Evolutionary conservation across 2,888 invertebrate species (phyloP).

Genomic region (Plemyria rubiginata): DNA sequence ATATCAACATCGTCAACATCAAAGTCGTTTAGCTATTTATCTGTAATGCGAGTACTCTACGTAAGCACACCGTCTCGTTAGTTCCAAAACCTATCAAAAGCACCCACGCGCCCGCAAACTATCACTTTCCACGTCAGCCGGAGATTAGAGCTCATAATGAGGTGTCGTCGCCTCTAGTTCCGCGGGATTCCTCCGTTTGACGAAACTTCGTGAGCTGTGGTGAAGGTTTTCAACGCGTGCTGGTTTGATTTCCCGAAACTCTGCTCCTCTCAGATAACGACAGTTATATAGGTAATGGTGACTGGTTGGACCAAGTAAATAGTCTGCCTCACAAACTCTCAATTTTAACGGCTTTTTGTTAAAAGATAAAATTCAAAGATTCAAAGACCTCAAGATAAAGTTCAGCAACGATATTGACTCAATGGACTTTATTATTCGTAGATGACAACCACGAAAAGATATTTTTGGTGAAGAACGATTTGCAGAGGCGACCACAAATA

Average conservation of each 20-base stretch:
- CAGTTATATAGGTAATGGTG: not conserved
- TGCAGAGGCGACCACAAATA: no score
- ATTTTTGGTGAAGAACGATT: no score
- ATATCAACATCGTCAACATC: no score
- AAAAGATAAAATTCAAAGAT: no score
- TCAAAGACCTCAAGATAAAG: no score
- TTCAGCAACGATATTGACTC: no score
- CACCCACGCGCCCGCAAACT: slow-evolving; percentile 16
- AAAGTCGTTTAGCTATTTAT: no score
- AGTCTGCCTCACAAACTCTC: no score
- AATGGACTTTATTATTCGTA: no score
- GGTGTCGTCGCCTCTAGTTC: slow-evolving; percentile 15
- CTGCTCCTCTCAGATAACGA: not conserved
- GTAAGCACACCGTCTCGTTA: slow-evolving; percentile 6
- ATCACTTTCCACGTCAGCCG: slow-evolving; percentile 18
- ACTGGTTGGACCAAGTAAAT: not conserved
- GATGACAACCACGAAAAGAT: no score
- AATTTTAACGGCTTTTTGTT: no score
- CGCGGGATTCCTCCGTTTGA: slow-evolving; percentile 11
- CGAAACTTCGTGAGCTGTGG: slow-evolving; percentile 14
- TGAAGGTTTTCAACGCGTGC: not conserved
- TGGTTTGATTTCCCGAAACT: not conserved
- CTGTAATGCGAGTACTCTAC: not conserved
- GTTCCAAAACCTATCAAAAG: slow-evolving; percentile 13
- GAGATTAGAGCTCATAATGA: slow-evolving; percentile 28